Evolutionary conservation across 2,113 vertebrate species (phyloP).

Genomic region (Passer domesticus): DNA sequence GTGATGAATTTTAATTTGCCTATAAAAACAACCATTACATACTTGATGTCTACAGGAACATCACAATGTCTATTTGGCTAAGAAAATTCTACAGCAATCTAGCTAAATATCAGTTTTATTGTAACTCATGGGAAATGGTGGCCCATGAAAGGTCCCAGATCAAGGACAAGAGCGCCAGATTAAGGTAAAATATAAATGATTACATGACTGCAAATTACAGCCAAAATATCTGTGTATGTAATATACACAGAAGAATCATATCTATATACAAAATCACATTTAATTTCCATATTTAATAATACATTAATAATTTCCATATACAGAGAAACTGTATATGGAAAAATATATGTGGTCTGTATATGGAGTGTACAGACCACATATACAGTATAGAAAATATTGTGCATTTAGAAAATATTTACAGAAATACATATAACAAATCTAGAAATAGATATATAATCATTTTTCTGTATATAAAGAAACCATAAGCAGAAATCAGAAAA

Average conservation of each 20-base stretch:
- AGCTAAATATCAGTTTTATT: not conserved
- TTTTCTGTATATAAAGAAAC: not conserved
- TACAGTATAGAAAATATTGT: not conserved
- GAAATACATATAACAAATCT: not conserved
- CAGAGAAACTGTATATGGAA: not conserved
- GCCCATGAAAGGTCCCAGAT: not conserved
- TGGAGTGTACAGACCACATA: not conserved
- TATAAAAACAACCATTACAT: not conserved
- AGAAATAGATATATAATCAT: not conserved
- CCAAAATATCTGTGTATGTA: not conserved
- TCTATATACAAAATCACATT: not conserved
- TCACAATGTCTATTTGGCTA: not conserved
- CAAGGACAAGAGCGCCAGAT: rapidly evolving
- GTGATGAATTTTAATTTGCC: not conserved
- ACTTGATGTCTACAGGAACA: not conserved
- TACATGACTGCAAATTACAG: not conserved
- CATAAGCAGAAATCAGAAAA: not conserved
- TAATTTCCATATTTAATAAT: not conserved
- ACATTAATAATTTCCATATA: not conserved
- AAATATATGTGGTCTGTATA: not conserved
- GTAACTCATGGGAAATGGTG: not conserved
- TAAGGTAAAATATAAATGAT: not conserved
- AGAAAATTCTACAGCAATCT: not conserved
- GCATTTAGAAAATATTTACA: not conserved
- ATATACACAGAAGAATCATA: not conserved